Conservation (phyloP, 1,140 invertebrate species). For the Ctenoplectra terminalis region DNA sequence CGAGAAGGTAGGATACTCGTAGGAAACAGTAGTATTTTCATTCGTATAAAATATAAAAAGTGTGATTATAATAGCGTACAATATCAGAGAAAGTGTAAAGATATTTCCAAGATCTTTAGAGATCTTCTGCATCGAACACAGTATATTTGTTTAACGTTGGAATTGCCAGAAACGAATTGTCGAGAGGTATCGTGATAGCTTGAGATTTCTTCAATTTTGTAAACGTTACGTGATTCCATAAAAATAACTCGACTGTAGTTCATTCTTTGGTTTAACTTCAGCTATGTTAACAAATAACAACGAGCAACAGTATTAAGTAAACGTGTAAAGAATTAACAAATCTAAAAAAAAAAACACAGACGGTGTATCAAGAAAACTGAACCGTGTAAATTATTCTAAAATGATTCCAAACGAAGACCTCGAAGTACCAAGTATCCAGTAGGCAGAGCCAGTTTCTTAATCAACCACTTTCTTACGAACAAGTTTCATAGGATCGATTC, state of each 20-base stretch:
- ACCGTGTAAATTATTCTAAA: not conserved
- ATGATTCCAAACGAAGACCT: not conserved
- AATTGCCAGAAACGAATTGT: no score
- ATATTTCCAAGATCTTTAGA: no score
- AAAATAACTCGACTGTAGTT: no score
- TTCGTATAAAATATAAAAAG: not conserved
- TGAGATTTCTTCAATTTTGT: no score
- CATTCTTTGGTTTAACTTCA: no score
- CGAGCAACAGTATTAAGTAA: not conserved
- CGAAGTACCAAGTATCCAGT: not conserved
- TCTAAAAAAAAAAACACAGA: not conserved
- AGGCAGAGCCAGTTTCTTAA: not conserved
- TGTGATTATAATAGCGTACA: not conserved
- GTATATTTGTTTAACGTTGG: no score
- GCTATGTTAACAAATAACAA: not conserved
- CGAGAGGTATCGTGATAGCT: no score
- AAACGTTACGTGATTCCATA: no score
- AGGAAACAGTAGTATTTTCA: no score
- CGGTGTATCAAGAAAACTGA: no score
- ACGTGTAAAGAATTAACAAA: not conserved
- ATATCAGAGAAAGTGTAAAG: not conserved
- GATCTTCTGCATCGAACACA: no score
- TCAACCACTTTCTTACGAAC: slow-evolving; percentile 27
- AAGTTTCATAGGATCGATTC: slow-evolving; percentile 83
- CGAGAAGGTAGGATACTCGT: no score